Evolutionary conservation across 2,113 vertebrate genomes (phyloP), one percentile per base, ranked within the genome.

Genomic region (human (Homo sapiens)): DNA sequence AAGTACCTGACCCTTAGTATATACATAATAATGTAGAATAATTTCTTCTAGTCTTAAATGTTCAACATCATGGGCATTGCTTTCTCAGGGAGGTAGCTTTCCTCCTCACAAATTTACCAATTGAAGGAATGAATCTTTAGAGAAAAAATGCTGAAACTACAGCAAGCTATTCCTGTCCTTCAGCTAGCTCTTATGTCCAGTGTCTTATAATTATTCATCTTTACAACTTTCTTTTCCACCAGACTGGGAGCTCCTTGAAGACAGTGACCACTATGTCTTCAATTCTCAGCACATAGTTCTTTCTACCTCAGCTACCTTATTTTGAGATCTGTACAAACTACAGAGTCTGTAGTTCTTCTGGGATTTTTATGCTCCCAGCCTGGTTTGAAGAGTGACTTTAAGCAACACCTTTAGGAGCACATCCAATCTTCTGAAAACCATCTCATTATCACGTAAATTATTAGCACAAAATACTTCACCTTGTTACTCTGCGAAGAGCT

Each of bases 401-500:
- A 91, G 78, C 43, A 82, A 25, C 9, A 96, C 86, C 68, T 93
- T 90, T 64, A 89, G 78, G 92, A 98, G 76, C 82, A 88, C 40
- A 84, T 13, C 68, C 59, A 78, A 59, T 78, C 72, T 84, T 97
- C 96, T 73, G 87, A 97, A 98, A 97, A 89, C 90, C 75, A 88
- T 92, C 97, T 98, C 79, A 93, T 98, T 97, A 97, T 27, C 96
- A 97, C 2, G 79, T 94, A 97, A 97, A 96, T 96, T 96, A 97
- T 97, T 97, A 98, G 84, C 89, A 96, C 0, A 0, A 94, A 97
- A 96, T 93, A 48, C 94, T 97, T 98, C 96, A 98, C 93, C 97
- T 97, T 97, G 92, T 96, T 97, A 94, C 91, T 97, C 95, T 92
- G 93, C 96, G 98, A 98, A 98, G 97, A 98, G 97, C 95, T 95